phyloP scores from a whole-genome alignment of 2,797 vertebrate species.

The Neoniphon sammara region DNA sequence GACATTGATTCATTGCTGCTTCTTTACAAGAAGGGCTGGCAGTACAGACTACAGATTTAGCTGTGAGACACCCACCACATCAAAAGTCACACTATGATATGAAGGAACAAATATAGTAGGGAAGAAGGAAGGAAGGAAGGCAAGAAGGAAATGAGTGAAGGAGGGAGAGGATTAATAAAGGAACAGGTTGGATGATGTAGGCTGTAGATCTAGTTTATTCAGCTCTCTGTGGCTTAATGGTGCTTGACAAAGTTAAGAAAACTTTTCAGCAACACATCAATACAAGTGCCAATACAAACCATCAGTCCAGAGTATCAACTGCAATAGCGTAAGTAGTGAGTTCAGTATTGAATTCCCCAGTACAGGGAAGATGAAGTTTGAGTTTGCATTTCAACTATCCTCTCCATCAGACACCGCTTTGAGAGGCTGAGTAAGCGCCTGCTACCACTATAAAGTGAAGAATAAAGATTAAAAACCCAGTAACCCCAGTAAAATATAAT shows the following conservation, averaged over 20 bases:
- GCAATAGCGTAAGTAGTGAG: not conserved
- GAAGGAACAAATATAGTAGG: not conserved
- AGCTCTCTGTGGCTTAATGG: slow-evolving; percentile 9
- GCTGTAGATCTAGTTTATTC: slow-evolving; percentile 17
- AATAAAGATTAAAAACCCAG: too few relatives aligned
- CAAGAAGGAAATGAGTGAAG: not conserved
- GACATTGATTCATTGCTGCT: slow-evolving; percentile 65
- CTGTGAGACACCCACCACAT: slow-evolving; percentile 45
- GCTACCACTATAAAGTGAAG: too few relatives aligned
- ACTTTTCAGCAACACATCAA: slow-evolving; percentile 37
- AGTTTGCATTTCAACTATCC: too few relatives aligned
- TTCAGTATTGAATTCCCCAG: too few relatives aligned
- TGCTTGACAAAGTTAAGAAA: slow-evolving; percentile 11
- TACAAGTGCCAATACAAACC: slow-evolving; percentile 35
- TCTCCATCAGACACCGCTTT: too few relatives aligned
- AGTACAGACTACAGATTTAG: slow-evolving; percentile 42
- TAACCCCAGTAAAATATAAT: too few relatives aligned
- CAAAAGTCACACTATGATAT: slow-evolving; percentile 33
- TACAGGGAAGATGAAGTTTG: too few relatives aligned
- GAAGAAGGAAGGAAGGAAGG: not conserved
- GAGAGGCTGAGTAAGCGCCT: too few relatives aligned
- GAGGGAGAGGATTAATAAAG: not conserved
- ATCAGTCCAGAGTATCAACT: slow-evolving; percentile 7
- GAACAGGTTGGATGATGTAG: too few relatives aligned
- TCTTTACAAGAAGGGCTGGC: slow-evolving; percentile 49